Evolutionary conservation across 2,888 invertebrate species (phyloP), one percentile per base, ranked within the genome.

Genomic region (Marronus borbonicus): DNA sequence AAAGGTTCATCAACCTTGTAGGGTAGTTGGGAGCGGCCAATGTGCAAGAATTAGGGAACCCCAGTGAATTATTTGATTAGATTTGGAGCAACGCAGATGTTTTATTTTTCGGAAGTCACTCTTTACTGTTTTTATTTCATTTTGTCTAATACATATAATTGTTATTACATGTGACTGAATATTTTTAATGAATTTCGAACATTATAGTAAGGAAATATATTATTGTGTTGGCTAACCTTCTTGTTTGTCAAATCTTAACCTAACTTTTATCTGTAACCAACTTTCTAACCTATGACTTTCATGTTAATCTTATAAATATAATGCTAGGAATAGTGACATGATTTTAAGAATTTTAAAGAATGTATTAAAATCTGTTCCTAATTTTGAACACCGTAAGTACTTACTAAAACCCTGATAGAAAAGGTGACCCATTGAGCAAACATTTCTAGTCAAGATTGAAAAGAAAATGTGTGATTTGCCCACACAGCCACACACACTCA

Each of bases 391-490:
- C 31, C 12, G 65, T 68, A 55, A 17, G 66, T 52, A 50, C 8
- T 39, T 72, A 8, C 39, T 44, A 28, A 24, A 17, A 24, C 1
- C 28, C 24, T 36, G 14, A 31, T 28, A 31, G 28, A 3, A 31
- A n/a, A 7, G 0, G 7, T 20, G 2, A 58, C 5, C n/a, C 12
- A 66, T 72, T 39, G 39, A 8, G 39, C 0, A 50, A 58, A 49
- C 36, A 17, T 75, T 58, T 75, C 0, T 7, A 78, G 78, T 55
- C 24, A 39, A 14, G 14, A 74, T 64, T 50, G 7, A 52, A 20
- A 49, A 50, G 49, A 77, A 20, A 62, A 79, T 79, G 79, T 55
- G 75, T 14, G 79, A 79, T 65, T 52, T 65, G 55, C 52, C 72
- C 10, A 31, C 31, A 36, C 31, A 5, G 31, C 31, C 31, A 17